Percentiles rank a stretch among this genome's conserved stretches.
Evolutionary conservation across 2,797 vertebrate genomes (phyloP).

Genomic region (Notamacropus eugenii): DNA sequence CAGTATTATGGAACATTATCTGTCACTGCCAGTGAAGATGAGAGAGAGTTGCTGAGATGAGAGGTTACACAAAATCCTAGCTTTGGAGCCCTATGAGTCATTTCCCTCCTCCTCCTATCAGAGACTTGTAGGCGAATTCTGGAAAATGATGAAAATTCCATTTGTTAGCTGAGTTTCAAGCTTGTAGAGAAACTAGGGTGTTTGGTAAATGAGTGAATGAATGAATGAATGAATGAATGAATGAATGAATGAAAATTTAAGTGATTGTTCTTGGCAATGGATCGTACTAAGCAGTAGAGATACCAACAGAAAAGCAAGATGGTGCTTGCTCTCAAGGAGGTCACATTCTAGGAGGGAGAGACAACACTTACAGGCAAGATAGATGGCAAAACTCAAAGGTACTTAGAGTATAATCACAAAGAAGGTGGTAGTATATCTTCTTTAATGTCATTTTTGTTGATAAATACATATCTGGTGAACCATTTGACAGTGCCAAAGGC

Average conservation of each 20-base stretch:
- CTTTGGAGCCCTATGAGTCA: conserved; percentile 13
- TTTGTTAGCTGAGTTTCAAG: conserved; percentile 41
- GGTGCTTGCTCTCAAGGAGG: background rate
- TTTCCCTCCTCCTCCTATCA: conserved; percentile 22
- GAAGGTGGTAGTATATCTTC: background rate
- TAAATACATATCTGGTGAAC: background rate
- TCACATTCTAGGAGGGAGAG: background rate
- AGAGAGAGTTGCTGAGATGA: conserved; percentile 21
- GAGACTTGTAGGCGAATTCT: conserved; percentile 29
- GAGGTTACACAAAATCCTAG: conserved; percentile 4
- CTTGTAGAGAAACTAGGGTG: background rate
- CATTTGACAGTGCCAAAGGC: background rate
- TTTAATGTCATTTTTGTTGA: background rate
- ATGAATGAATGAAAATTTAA: background rate
- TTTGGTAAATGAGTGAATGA: background rate
- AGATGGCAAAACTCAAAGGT: background rate
- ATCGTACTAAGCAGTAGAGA: background rate
- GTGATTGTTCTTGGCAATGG: background rate
- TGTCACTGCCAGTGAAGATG: conserved; percentile 22
- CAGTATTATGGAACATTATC: conserved; percentile 44
- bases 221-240: background rate
- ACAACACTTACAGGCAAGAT: background rate
- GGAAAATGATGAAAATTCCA: background rate
- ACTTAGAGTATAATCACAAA: background rate
- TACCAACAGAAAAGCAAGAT: background rate